Base-by-base conservation (phyloP, 2,797 vertebrate species). In the Microcaecilia unicolor region DNA sequence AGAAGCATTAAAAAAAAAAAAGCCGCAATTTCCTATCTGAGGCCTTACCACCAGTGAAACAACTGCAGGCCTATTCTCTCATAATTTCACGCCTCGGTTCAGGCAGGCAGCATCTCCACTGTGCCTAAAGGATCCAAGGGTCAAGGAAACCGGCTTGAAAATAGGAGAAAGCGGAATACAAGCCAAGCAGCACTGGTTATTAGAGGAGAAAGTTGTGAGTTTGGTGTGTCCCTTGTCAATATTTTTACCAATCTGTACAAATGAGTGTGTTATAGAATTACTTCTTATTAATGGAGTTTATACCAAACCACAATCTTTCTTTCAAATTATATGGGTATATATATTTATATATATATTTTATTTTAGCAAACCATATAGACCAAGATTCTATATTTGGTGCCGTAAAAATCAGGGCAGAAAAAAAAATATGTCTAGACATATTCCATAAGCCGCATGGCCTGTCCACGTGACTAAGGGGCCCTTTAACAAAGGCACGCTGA, bases 51-150 rank as follows among this genome's bases (percentile, higher is more conserved):
- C 70, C 37, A 62, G 72, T 59, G 35, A 54, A 59, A 65, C 70
- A 28, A 24, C 45, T 4, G 62, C 69, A 22, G 59, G 57, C 55
- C 59, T 21, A 5, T 67, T 65, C 76, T 69, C 62, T 74, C 81
- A 74, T 80, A 85, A 90, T 91, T 89, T 91, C 86, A 88, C 64
- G 81, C 82, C 81, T 80, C 81, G 70, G 66, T 80, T 85, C 77
- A 69, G 4, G 55, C 58, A 29, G 25, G 18, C 34, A 26, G 30
- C 61, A 68, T 55, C 52, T 66, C 11, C 8, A 50, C 46, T 17
- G 49, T 18, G 10, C 50, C 11, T 18, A 54, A 33, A 68, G 64
- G 61, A 65, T 67, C 58, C 3, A 4, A 5, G 40, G 75, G 68
- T 73, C 68, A 76, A 58, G 58, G 60, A 19, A 64, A 64, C 35